Conservation (phyloP, 2,797 vertebrate genomes). For the Lithobates pipiens region DNA sequence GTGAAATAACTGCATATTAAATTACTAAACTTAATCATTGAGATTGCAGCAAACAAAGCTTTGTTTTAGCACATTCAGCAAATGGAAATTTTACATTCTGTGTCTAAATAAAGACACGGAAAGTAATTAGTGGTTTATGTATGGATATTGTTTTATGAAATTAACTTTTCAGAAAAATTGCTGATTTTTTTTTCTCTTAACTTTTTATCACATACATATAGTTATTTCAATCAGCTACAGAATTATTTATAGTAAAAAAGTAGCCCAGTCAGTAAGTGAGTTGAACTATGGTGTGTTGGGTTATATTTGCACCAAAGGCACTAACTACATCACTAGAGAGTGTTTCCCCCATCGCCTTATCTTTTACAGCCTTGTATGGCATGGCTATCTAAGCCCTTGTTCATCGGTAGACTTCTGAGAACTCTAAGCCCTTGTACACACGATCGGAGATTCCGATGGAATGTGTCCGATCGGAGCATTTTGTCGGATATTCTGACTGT, state of each 20-base stretch:
- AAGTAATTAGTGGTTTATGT: slow-evolving; percentile 56
- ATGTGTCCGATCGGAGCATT: no score
- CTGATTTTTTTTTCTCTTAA: slow-evolving; percentile 23
- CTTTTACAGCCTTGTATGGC: not conserved
- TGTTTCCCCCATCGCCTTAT: not conserved
- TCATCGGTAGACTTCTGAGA: not conserved
- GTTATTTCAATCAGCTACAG: not conserved
- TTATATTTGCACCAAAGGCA: not conserved
- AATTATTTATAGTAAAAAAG: not conserved
- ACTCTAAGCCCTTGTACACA: no score
- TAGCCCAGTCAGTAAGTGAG: not conserved
- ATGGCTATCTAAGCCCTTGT: not conserved
- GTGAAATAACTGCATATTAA: slow-evolving; percentile 29
- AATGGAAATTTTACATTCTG: slow-evolving; percentile 32
- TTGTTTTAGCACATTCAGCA: slow-evolving; percentile 35
- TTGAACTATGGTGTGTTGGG: not conserved
- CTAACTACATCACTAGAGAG: no score
- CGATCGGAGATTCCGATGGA: no score
- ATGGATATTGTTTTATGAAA: slow-evolving; percentile 16
- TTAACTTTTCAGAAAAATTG: slow-evolving; percentile 14
- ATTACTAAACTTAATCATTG: slow-evolving; percentile 39
- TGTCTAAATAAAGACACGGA: slow-evolving; percentile 29
- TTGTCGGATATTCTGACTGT: no score
- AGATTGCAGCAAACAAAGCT: slow-evolving; percentile 7
- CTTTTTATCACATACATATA: not conserved